Base-by-base conservation (phyloP, 35 echinoderm and acorn worm genomes). In the Holothuria glaberrima region DNA sequence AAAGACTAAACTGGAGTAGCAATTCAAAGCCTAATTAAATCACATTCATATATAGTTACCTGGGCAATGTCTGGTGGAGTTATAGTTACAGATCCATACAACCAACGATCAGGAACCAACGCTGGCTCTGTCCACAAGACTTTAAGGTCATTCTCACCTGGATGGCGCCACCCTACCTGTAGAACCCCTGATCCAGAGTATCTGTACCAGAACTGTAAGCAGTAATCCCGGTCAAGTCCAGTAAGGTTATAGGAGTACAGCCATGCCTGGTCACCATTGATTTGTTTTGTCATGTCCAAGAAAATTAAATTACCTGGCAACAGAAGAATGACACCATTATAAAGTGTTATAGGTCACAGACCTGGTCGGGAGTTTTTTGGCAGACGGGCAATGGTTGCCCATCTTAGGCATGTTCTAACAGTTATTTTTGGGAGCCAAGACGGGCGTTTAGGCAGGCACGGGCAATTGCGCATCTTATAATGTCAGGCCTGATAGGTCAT, bases 181-280 rank as follows among this genome's bases (percentile, higher is more conserved):
- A 86, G 18, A 13, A 68, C 31, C 18, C 83, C 83, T 10, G 83
- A 86, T 9, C 83, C 83, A 68, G 58, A 16, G 83, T 86, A 86
- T 20, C 59, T 14, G 24, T 86, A 86, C 83, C 83, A 86, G 83
- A 86, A 86, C 34, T 25, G 28, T 5, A 86, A 30, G 36, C 83
- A 86, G 35, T 86, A 86, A 59, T 66, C 83, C 58, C 34, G 31
- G 19, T 68, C 27, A 27, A 60, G 52, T 13, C 29, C 62, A 0
- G 60, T 66, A 5, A 86, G 83, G 63, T 63, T 86, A 22, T 86
- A 86, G 26, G 83, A 86, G 32, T 86, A 66, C 19, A 86, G 83
- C 83, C 59, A 86, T 4, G 83, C 83, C 30, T 86, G 59, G 62
- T 86, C 83, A 5, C 83, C 83, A 56, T 86, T 86, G 62, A 10